Conservation (phyloP, 1,140 invertebrate genomes). For the Armadillidium nasatum region DNA sequence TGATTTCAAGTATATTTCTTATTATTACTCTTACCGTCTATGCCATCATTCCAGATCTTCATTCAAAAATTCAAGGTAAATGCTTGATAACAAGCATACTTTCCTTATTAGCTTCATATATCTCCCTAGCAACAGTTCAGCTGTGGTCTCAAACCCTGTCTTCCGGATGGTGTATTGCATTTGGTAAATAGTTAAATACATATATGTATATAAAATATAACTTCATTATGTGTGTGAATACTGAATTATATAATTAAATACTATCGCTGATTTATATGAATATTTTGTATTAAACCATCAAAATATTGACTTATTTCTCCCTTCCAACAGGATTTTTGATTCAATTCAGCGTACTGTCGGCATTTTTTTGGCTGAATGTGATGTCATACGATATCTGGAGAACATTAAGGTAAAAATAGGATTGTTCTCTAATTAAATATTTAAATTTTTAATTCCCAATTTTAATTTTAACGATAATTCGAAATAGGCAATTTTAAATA, state of each 20-base stretch:
- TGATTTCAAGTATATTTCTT: constrained; percentile 37
- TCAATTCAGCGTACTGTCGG: constrained; percentile 54
- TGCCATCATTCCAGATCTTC: constrained; percentile 37
- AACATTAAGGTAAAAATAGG: constrained; percentile 42
- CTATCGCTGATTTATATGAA: neutral
- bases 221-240: neutral
- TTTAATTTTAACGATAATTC: too few relatives aligned
- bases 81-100: constrained; percentile 34
- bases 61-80: constrained; percentile 39
- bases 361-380: constrained; percentile 55
- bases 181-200: constrained; percentile 29
- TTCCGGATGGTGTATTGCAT: constrained; percentile 29
- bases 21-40: constrained; percentile 37
- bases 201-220: neutral
- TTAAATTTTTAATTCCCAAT: too few relatives aligned
- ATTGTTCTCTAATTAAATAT: too few relatives aligned
- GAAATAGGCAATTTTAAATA: too few relatives aligned
- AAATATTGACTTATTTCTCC: neutral
- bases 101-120: constrained; percentile 33
- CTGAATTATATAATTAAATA: neutral
- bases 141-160: constrained; percentile 21
- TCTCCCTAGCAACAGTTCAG: constrained; percentile 38
- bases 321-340: constrained; percentile 48
- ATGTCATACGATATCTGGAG: constrained; percentile 48
- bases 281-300: neutral